Conservation (phyloP, 30 jellyfish, hydroid and myxozoan species). For the Mastigias papua region DNA sequence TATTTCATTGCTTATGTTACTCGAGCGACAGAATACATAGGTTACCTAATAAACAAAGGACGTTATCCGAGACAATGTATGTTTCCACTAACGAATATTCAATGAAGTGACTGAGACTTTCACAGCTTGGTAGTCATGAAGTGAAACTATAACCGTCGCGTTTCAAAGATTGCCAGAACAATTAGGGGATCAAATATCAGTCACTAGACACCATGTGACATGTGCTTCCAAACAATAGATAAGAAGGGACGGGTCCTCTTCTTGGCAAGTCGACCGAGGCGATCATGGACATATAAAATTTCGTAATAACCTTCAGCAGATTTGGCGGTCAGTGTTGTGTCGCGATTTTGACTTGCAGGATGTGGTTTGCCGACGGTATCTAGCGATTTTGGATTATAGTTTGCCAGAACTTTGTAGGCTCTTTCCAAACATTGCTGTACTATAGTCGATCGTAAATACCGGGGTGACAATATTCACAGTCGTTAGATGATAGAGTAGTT, state of each 20-base stretch:
- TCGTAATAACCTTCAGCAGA: neutral
- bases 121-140: slow-evolving; percentile 24
- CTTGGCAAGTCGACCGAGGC: neutral
- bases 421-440: neutral
- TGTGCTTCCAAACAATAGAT: slow-evolving; percentile 34
- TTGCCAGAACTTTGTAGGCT: no score
- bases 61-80: slow-evolving; percentile 17
- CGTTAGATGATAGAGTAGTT: neutral
- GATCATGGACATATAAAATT: neutral
- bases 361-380: neutral
- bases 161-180: slow-evolving; percentile 9
- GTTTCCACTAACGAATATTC: neutral
- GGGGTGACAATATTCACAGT: neutral
- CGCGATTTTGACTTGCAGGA: neutral
- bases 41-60: slow-evolving; percentile 3
- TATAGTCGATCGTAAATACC: neutral
- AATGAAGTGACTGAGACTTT: neutral
- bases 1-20: neutral
- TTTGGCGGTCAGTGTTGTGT: neutral
- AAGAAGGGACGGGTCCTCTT: slow-evolving; percentile 5
- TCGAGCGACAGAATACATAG: neutral
- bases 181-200: slow-evolving; percentile 46
- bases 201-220: slow-evolving; percentile 36
- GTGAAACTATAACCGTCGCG: slow-evolving; percentile 35
- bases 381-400: no score